Base-by-base conservation (phyloP, 2,113 vertebrate species). In the Vombatus ursinus region DNA sequence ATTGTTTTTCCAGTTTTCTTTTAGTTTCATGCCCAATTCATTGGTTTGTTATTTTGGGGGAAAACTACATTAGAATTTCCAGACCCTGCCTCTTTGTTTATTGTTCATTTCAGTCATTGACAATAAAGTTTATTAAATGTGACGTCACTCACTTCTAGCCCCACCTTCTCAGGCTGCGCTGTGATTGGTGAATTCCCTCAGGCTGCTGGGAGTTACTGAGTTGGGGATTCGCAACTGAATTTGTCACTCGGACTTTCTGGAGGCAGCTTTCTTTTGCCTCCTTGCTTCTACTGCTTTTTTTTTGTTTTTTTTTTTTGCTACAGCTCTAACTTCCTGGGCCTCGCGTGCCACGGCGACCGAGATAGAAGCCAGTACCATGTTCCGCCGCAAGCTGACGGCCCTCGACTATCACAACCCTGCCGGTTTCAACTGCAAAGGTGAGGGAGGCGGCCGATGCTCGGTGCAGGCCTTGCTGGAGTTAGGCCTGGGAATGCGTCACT, bases 401-500 rank as follows among this genome's bases (percentile, higher is more conserved):
- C 98, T 99, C 12, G 99, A 99, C 84, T 99, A 99, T 93, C 99
- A 99, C 97, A 99, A 99, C 93, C 99, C 99, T 0, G 50, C 97
- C 3, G 98, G 98, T 47, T 99, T 99, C 97, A 99, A 99, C 97
- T 99, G 99, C 97, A 99, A 98, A 99, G 99, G 99, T 99, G 98
- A 98, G 98, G 52, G 7, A 3, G 11, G 37, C 26, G 31, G 25
- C 48, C 22, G 4, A 28, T 7, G 0, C 68, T 37, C 68, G 24
- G 14, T 0, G 10, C 48, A 61, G 44, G 19, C 52, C n/a, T 3
- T 4, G 84, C 3, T 52, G 91, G 49, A 3, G 16, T 44, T n/a
- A 44, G 68, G 68, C 68, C 68, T 11, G 14, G 37, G 16, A n/a
- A 8, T n/a, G 37, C 37, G 37, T 77, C 37, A 22, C 31, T 16